These are phyloP conservation scores for Sussaba pulchella DNA, from an alignment of 2,888 invertebrate species.

Conservation along the genomic window DNA sequence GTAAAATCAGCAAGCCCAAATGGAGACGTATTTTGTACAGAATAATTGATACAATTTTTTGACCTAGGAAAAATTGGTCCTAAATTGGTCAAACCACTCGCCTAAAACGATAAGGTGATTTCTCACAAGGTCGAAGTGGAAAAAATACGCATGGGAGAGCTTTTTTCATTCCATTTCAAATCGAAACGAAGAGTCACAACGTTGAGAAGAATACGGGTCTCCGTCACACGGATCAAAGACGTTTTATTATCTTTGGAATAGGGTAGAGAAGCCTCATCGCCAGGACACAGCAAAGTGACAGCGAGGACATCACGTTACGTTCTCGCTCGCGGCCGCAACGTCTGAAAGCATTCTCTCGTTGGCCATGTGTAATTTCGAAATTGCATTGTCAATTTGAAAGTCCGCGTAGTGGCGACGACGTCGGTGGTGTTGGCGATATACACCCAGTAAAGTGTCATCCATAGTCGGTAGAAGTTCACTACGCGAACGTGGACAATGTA, in stretches of 20 bases:
- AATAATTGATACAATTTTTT: too few relatives aligned
- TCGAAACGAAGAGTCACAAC: constrained; percentile 8
- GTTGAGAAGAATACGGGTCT: constrained; percentile 23
- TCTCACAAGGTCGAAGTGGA: not conserved
- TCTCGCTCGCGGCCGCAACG: constrained; percentile 36
- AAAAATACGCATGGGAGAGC: constrained; percentile 14
- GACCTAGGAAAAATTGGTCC: too few relatives aligned
- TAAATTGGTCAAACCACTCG: not conserved
- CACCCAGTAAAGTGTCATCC: constrained; percentile 16
- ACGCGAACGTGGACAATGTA: constrained; percentile 75
- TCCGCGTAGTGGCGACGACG: constrained; percentile 43
- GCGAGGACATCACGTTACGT: constrained; percentile 34
- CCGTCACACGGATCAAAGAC: constrained; percentile 56
- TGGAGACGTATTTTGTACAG: too few relatives aligned
- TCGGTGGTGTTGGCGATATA: constrained; percentile 55
- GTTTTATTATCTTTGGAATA: constrained; percentile 57
- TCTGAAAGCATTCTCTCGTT: constrained; percentile 54
- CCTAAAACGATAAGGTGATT: not conserved
- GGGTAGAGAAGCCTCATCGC: constrained; percentile 44
- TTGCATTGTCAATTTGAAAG: constrained; percentile 70
- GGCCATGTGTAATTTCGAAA: constrained; percentile 70
- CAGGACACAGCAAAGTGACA: constrained; percentile 14
- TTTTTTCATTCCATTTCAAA: not conserved
- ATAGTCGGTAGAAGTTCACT: constrained; percentile 46
- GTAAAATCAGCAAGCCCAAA: too few relatives aligned